phyloP scores from a whole-genome alignment of 1,140 invertebrate genomes.

The Trypoxylus dichotomus region DNA sequence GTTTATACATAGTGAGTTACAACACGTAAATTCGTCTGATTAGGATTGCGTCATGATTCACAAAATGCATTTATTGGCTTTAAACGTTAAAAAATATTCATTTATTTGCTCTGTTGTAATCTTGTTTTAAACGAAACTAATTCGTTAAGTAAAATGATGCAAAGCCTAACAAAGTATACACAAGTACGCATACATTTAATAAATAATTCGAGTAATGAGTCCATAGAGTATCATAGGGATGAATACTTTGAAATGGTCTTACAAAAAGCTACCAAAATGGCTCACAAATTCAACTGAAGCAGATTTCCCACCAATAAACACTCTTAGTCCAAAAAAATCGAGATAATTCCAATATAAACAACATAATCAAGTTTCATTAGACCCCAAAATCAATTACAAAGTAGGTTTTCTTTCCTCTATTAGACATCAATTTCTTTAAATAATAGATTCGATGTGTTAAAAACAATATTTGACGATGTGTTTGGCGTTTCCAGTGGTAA shows the following conservation, averaged over 20 bases:
- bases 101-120: conserved; percentile 34
- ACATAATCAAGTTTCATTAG: conserved; percentile 35
- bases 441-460: conserved; percentile 33
- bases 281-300: conserved; percentile 31
- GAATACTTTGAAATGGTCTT: conserved; percentile 36
- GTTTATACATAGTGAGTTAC: conserved; percentile 38
- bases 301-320: conserved; percentile 38
- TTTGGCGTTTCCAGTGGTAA: conserved; percentile 26
- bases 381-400: conserved; percentile 36
- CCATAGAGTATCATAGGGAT: conserved; percentile 34
- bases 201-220: conserved; percentile 32
- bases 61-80: conserved; percentile 24
- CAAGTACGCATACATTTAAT: conserved; percentile 31
- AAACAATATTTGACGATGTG: conserved; percentile 6
- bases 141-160: conserved; percentile 32
- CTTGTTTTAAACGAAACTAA: conserved; percentile 33
- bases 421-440: conserved; percentile 32
- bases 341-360: conserved; percentile 36
- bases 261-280: conserved; percentile 35
- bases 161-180: conserved; percentile 31
- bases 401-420: conserved; percentile 32
- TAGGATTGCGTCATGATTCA: conserved; percentile 25
- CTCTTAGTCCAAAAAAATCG: conserved; percentile 35
- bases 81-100: conserved; percentile 30
- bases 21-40: conserved; percentile 13